Evolutionary conservation across 1,140 invertebrate species (phyloP), one percentile per base, ranked within the genome.

Genomic region (Drosophila bifasciata): DNA sequence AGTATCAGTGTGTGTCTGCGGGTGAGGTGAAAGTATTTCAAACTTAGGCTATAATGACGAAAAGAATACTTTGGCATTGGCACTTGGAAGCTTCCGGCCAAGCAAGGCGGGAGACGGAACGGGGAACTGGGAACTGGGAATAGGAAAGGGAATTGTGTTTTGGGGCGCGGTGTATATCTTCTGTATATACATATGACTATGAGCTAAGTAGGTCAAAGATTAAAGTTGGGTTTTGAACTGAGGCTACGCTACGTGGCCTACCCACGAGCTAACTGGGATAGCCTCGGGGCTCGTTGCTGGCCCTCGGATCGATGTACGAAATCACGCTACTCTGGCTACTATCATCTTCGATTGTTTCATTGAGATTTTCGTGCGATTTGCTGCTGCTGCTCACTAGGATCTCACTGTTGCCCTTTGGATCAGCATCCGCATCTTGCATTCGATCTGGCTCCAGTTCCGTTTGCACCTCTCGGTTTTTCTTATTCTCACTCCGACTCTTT

Each of bases 281-380:
- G 45, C 51, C 16, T 15, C 51, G 28, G n/a, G 8, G 44, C 39
- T 78, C 59, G 72, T 46, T 76, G 64, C 28, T 66, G 11, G 76
- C 83, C 70, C 79, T 88, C 49, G 89, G 84, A 72, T 91, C 90
- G 51, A 91, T 91, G 59, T 91, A 91, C 13, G 91, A 91, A 46
- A 91, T 91, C 51, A 91, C 79, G 68, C 90, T 91, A 73, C 90
- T 85, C 68, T 91, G 91, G 68, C 91, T 91, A 66, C 90, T 91
- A 15, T 91, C 91, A 46, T 91, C 90, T 49, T 91, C 90, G n/a
- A 89, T 73, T 9, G 85, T 89, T 41, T 89, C 85, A 56, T 89
- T 89, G 8, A 85, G 72, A 80, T 84, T 79, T 23, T 80, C 86
- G 21, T 63, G 70, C 32, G 32, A 36, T 36, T 40, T 79, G 52